Evolutionary conservation across 2,113 vertebrate species (phyloP), one percentile per base, ranked within the genome.

Genomic region (Otus sunia): DNA sequence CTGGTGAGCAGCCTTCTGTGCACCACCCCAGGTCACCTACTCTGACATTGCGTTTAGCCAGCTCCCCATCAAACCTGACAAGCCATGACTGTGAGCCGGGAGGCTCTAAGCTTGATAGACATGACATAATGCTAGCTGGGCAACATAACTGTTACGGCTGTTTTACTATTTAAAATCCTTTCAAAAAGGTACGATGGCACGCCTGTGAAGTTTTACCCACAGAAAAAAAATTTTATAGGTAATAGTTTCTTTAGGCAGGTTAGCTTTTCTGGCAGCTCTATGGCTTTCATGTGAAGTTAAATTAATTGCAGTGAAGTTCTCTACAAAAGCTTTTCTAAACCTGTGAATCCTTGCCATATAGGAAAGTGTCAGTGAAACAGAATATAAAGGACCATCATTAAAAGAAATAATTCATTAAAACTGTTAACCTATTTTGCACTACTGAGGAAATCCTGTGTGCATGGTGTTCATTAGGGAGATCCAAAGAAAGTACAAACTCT

Each of bases 81-180:
- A 79, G 75, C 88, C 50, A 15, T 82, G 90, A 53, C 95, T 55
- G 55, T 25, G 53, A 76, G 66, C 58, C 2, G 3, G n/a, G n/a
- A 76, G 73, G 56, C 73, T 78, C 49, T 7, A 6, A 36, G 19
- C 91, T 87, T 87, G 92, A 91, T 15, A 66, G 92, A 91, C 63
- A 63, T 27, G 6, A 16, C 1, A 2, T 64, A 78, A 75, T 13
- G 39, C 76, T 39, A 50, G 29, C 58, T 56, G 63, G 71, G 66
- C 73, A 94, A 47, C 43, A 19, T 55, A 64, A 90, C 41, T 21
- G 17, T 63, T 90, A 72, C 0, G 3, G 58, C 52, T 84, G 30
- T 22, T 88, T 79, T 66, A 91, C 91, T 95, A n/a, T 63, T 96
- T 95, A 45, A 92, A 78, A 63, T 92, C 37, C 47, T 91, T 90